Base-by-base conservation (phyloP, 2,113 vertebrate species). In the Anguilla japonica region DNA sequence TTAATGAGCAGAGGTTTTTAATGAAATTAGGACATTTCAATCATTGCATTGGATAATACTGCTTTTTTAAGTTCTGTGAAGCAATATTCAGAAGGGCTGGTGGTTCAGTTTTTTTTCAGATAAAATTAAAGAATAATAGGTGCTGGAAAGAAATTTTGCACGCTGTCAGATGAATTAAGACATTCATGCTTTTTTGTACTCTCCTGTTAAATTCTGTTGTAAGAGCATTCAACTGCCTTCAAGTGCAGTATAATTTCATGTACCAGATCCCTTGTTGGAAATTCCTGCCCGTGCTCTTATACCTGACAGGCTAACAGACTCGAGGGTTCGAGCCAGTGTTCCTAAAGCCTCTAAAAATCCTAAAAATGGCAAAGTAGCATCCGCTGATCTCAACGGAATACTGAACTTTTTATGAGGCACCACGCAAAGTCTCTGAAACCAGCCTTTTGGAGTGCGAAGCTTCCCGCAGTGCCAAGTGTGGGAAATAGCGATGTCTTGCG, bases 151-250 rank as follows among this genome's bases (percentile, higher is more conserved):
- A 75, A 75, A n/a, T 34, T 75, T 34, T 34, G n/a, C 26, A 13
- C n/a, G 71, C 71, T 75, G 71, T 75, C 71, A 75, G n/a, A 34
- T n/a, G 71, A 75, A 75, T 75, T 29, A 75, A 75, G 71, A 75
- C 22, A 34, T 75, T 11, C n/a, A 75, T 29, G 26, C 6, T n/a
- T 75, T 14, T 75, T 75, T n/a, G 71, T 34, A n/a, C 60, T 67
- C 60, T 67, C 0, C 60, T 8, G 5, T 67, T 67, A 26, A 34
- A 67, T 22, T 8, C 60, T 67, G 22, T 26, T 67, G 60, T 26
- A 67, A 26, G 22, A 5, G 20, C 60, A 67, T 20, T 5, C 60
- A 67, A 26, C 60, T 26, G 22, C 60, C 60, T 67, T 20, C 22
- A 22, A 67, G 22, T 67, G 60, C 50, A 53, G 50, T 53, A 14